Conservation (phyloP, 2,888 invertebrate genomes). For the Sympetrum striolatum region DNA sequence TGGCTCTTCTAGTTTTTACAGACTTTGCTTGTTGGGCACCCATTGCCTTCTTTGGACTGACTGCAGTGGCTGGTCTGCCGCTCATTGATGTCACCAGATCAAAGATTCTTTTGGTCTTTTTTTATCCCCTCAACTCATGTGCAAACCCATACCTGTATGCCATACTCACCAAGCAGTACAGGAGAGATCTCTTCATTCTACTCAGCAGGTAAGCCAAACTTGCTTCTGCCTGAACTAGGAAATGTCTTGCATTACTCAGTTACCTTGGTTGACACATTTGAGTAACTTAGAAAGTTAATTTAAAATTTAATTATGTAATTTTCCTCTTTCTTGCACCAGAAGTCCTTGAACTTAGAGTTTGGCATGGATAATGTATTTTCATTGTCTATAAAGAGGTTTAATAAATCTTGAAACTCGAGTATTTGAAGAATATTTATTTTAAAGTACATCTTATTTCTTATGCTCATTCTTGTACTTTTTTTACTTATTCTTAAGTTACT, state of each 20-base stretch:
- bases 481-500: too few relatives aligned
- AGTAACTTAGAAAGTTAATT: too few relatives aligned
- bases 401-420: too few relatives aligned
- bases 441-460: too few relatives aligned
- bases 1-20: conserved; percentile 88
- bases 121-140: conserved; percentile 90
- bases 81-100: conserved; percentile 82
- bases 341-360: too few relatives aligned
- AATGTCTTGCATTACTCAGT: neutral
- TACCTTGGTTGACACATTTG: neutral
- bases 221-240: too few relatives aligned
- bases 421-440: too few relatives aligned
- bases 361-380: too few relatives aligned
- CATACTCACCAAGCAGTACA: conserved; percentile 85
- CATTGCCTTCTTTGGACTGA: conserved; percentile 86
- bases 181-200: conserved; percentile 74
- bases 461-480: too few relatives aligned
- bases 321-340: too few relatives aligned
- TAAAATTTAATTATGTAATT: too few relatives aligned
- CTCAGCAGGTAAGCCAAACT: conserved; percentile 66
- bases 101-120: conserved; percentile 84
- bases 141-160: conserved; percentile 94
- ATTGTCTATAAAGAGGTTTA: too few relatives aligned
- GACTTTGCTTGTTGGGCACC: conserved; percentile 88
- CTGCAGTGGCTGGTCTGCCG: conserved; percentile 83